phyloP scores from a whole-genome alignment of 2,888 invertebrate genomes.

The Meghimatium bilineatum region DNA sequence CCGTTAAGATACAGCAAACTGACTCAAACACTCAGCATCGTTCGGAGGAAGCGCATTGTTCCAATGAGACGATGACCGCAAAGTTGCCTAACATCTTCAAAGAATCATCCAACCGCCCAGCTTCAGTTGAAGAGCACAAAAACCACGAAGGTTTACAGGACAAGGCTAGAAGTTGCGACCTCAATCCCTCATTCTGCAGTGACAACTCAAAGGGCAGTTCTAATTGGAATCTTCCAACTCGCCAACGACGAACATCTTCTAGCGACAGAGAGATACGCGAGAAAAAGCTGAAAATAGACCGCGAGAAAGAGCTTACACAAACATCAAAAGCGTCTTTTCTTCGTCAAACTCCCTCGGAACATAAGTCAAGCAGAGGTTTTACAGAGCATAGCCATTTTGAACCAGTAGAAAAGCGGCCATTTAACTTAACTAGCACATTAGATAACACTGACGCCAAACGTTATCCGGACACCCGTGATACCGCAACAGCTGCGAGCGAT shows the following conservation, averaged over 20 bases:
- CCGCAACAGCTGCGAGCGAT: too few relatives aligned
- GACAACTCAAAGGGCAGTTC: not conserved
- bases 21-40: not conserved
- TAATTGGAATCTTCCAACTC: not conserved
- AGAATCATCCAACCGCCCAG: too few relatives aligned
- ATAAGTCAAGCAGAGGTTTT: not conserved
- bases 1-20: not conserved
- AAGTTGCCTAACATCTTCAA: too few relatives aligned
- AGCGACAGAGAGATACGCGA: not conserved
- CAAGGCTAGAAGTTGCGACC: not conserved
- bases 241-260: not conserved
- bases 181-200: not conserved
- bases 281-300: not conserved
- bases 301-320: not conserved
- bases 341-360: not conserved
- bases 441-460: too few relatives aligned
- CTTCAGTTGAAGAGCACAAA: too few relatives aligned
- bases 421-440: too few relatives aligned
- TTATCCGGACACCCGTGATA: too few relatives aligned
- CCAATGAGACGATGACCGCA: too few relatives aligned
- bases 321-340: not conserved
- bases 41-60: not conserved
- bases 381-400: too few relatives aligned
- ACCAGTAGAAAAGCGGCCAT: too few relatives aligned
- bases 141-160: too few relatives aligned